Percentiles rank a stretch among this genome's conserved stretches.
Evolutionary conservation across 2,797 vertebrate genomes (phyloP).

Genomic region (Parauchenoglanis punctatus): DNA sequence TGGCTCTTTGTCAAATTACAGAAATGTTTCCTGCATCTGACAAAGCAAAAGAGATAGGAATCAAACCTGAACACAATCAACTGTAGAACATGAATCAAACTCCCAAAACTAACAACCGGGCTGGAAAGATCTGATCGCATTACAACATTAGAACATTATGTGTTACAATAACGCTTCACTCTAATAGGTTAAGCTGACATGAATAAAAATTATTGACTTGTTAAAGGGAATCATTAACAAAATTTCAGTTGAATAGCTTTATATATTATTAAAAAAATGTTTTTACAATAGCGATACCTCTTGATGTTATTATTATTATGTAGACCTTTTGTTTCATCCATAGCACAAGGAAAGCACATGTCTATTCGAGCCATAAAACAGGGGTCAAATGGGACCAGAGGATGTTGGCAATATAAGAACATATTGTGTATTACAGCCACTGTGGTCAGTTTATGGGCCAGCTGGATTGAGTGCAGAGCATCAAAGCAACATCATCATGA

Average conservation of each 20-base stretch:
- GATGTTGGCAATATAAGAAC: neutral
- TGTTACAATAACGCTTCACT: neutral
- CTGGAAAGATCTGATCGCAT: neutral
- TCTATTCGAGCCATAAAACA: conserved; percentile 5
- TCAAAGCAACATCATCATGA: conserved; percentile 34
- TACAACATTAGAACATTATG: neutral
- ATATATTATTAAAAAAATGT: neutral
- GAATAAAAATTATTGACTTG: neutral
- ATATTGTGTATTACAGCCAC: conserved; percentile 12
- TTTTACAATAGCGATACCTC: neutral
- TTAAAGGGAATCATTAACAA: neutral
- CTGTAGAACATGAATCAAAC: neutral
- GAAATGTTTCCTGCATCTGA: conserved; percentile 58
- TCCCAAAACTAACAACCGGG: neutral
- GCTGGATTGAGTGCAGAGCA: conserved; percentile 1
- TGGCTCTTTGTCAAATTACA: conserved; percentile 67
- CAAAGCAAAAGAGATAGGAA: conserved; percentile 10
- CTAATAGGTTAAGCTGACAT: neutral
- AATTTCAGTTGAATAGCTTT: neutral
- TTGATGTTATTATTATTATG: neutral
- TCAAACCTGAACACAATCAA: conserved; percentile 10
- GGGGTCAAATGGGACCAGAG: conserved; percentile 4
- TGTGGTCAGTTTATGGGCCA: conserved; percentile 18
- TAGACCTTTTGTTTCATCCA: neutral
- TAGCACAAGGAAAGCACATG: neutral